Base-by-base conservation (phyloP, 2,888 invertebrate species). In the Acronicta psi region DNA sequence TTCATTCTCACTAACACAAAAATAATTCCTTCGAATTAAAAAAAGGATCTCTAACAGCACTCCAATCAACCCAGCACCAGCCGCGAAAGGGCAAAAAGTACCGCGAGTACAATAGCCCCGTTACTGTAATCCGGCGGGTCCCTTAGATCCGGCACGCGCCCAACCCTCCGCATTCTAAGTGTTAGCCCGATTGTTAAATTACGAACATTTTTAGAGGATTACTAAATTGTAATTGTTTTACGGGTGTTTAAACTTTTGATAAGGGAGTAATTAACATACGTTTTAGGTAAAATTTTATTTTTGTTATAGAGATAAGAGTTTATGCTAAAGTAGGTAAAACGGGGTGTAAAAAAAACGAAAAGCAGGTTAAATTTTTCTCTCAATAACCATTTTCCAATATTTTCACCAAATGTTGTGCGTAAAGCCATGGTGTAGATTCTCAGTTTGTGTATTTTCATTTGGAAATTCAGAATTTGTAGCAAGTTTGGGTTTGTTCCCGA, bases 51-150 rank as follows among this genome's bases (percentile, higher is more conserved):
- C 59, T 69, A 79, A 77, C 63, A 70, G 62, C 67, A 77, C 66
- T 74, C 67, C 73, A 80, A 82, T 81, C 81, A 81, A 82, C 80
- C 78, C 75, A 63, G 65, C 65, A 65, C 61, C 52, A 57, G 62
- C 73, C 61, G 62, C 68, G 71, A 81, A 74, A 82, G 78, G 79
- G 75, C 77, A 78, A 80, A 78, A 80, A 80, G 70, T 59, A 69
- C 62, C 67, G 29, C 11, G 37, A 50, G 46, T 37, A 84, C 85
- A 86, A 85, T 86, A 81, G 83, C 79, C 81, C 77, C 73, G 82
- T 87, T 77, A 87, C 80, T 77, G 77, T 88, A 87, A 87, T 83
- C 86, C 83, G 73, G 77, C 77, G 69, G 76, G 74, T 74, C 79
- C 74, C 69, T 71, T 52, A 71, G 69, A 73, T 59, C 77, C 73